Evolutionary conservation across 35 echinoderm and acorn worm species (phyloP), one percentile per base, ranked within the genome.

Genomic region (Nesometra sesokonis): DNA sequence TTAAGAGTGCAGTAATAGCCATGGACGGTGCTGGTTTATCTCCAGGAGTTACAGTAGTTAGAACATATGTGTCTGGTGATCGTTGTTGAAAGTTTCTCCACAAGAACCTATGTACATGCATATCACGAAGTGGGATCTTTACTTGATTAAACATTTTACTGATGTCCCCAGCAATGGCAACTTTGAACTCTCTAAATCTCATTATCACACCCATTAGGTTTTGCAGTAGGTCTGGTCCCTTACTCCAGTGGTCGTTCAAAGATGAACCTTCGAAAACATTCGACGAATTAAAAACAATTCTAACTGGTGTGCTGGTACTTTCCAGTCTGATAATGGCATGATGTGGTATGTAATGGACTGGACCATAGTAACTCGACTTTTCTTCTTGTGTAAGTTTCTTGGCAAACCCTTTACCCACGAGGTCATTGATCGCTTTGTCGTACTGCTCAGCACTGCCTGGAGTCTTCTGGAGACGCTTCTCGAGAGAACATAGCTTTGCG

Each of bases 161-260:
- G 31, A 90, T 94, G 77, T 94, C 89, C 38, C 78, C 39, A 4
- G 15, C 39, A 43, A 15, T n/a, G 31, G n/a, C 31, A 3, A 78
- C 27, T 78, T 78, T n/a, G 31, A 9, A 23, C 8, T 32, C 23
- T 8, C 31, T 30, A 7, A 32, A 32, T 8, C 27, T n/a, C 27
- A 32, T 78, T 5, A 30, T 30, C 5, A 30, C 31, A 9, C 31
- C 77, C 31, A 76, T 30, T 27, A 91, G 46, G 23, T 81, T 91
- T 82, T 94, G 91, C 32, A 91, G 86, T 13, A 91, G 77, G 37
- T 94, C 89, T 85, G 93, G 89, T 36, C 89, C 93, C 76, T 94
- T 91, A 0, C 85, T 35, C 86, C 89, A 94, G 33, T 94, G 88
- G 43, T 88, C 92, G 11, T 94, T 94, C 23, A 91, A 35, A 19